Evolutionary conservation across 2,888 invertebrate species (phyloP), one percentile per base, ranked within the genome.

Genomic region (Liodrosophila aerea): DNA sequence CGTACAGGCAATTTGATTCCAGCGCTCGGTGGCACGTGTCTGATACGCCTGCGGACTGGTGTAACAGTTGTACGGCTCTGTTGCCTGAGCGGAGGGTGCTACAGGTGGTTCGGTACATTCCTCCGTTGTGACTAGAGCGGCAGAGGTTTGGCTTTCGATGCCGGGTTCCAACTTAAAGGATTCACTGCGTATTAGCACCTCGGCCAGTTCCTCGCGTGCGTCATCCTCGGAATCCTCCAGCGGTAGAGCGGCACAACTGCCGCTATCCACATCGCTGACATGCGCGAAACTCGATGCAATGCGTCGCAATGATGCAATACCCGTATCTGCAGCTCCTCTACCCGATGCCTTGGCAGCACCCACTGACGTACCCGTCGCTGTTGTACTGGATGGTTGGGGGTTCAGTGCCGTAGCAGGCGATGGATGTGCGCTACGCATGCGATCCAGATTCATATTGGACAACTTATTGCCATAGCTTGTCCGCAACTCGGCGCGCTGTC

Each of bases 221-320:
- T 84, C 77, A 1, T 63, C 74, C n/a, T 80, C 77, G 15, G 51
- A 41, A 8, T 81, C 84, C 15, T 80, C 84, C 13, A 27, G 45
- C 1, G 71, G 81, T 27, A 66, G 12, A 0, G 76, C 73, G 11
- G 45, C 63, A 30, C 12, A 50, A 0, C 46, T 44, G 4, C 77
- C 84, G 7, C 39, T 49, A 0, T 27, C 33, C 7, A 73, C 46
- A 15, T 84, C 57, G 22, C 71, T 52, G 0, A 77, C 77, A 16
- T 71, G 49, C 2, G 67, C 84, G 41, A 63, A 84, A 15, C 84
- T 77, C 4, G 84, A 84, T 1, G 84, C 67, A n/a, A 77, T 76
- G 9, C 74, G 44, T 4, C 77, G 67, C 64, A 77, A 18, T 3
- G 77, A 46, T 11, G 58, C 22, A 22, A 22, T 22, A 22, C 22